A percentile compares a stretch with the other conserved stretches of the same genome.
phyloP scores from a whole-genome alignment of 2,888 invertebrate species.

The Acrobasis suavella region DNA sequence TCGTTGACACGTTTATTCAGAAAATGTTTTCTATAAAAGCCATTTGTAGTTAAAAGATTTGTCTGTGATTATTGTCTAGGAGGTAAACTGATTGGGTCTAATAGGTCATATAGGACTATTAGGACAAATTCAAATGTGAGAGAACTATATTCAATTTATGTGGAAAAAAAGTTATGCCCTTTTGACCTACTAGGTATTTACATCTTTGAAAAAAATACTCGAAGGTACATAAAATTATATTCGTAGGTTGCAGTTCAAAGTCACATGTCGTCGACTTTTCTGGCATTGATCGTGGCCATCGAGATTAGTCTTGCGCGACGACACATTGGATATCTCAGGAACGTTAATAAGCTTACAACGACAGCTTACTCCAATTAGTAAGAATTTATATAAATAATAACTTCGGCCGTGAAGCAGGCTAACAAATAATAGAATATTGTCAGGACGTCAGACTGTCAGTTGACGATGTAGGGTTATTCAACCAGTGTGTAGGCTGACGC shows the following conservation, averaged over 20 bases:
- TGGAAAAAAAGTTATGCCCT: too few relatives aligned
- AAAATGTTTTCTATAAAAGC: too few relatives aligned
- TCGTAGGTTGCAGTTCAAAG: not conserved
- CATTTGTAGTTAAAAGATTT: too few relatives aligned
- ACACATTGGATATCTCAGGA: not conserved
- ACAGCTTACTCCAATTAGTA: not conserved
- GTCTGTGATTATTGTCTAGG: too few relatives aligned
- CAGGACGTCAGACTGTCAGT: slow-evolving; percentile 30
- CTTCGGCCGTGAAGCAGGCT: not conserved
- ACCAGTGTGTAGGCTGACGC: slow-evolving; percentile 53
- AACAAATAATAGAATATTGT: slow-evolving; percentile 25
- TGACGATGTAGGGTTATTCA: slow-evolving; percentile 62
- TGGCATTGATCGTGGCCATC: not conserved
- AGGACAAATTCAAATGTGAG: too few relatives aligned
- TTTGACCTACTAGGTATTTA: too few relatives aligned
- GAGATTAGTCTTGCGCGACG: not conserved
- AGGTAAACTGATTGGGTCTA: too few relatives aligned
- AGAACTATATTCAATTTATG: too few relatives aligned
- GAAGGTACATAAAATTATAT: not conserved
- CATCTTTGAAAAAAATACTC: too few relatives aligned
- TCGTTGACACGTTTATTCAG: not conserved
- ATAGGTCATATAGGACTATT: too few relatives aligned
- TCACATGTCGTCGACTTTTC: not conserved
- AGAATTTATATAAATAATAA: not conserved
- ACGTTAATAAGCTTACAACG: not conserved